phyloP scores from a whole-genome alignment of 2,888 invertebrate species.

The Noctua janthe region DNA sequence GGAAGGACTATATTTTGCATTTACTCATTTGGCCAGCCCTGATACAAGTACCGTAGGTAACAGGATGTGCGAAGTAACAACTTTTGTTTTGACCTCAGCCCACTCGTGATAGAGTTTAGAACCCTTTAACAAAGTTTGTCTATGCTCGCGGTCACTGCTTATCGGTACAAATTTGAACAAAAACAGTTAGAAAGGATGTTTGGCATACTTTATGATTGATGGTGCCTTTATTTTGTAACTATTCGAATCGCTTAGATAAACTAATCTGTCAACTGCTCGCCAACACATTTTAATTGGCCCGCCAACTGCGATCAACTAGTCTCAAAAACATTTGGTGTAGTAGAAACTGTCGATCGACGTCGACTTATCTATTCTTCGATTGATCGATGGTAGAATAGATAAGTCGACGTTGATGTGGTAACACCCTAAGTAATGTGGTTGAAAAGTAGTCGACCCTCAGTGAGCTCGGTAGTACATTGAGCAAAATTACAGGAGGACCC shows the following conservation, averaged over 20 bases:
- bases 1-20: not conserved
- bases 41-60: slow-evolving; percentile 12
- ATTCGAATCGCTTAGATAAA: not conserved
- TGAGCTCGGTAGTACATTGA: too few relatives aligned
- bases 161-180: slow-evolving; percentile 34
- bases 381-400: too few relatives aligned
- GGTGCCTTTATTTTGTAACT: slow-evolving; percentile 4
- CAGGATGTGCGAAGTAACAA: slow-evolving; percentile 59
- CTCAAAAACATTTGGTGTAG: too few relatives aligned
- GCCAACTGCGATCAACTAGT: too few relatives aligned
- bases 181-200: slow-evolving; percentile 4
- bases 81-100: slow-evolving; percentile 53
- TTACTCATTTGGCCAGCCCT: slow-evolving; percentile 37
- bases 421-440: too few relatives aligned
- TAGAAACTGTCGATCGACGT: too few relatives aligned
- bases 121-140: slow-evolving; percentile 34
- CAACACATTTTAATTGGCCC: too few relatives aligned
- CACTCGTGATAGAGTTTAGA: slow-evolving; percentile 48
- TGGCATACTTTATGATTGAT: slow-evolving; percentile 32
- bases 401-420: too few relatives aligned
- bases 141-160: slow-evolving; percentile 19
- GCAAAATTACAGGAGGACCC: not conserved
- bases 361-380: too few relatives aligned
- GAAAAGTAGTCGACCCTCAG: too few relatives aligned
- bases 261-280: not conserved